Conservation (phyloP, 2,797 vertebrate genomes). For the Steatocranus sp. region DNA sequence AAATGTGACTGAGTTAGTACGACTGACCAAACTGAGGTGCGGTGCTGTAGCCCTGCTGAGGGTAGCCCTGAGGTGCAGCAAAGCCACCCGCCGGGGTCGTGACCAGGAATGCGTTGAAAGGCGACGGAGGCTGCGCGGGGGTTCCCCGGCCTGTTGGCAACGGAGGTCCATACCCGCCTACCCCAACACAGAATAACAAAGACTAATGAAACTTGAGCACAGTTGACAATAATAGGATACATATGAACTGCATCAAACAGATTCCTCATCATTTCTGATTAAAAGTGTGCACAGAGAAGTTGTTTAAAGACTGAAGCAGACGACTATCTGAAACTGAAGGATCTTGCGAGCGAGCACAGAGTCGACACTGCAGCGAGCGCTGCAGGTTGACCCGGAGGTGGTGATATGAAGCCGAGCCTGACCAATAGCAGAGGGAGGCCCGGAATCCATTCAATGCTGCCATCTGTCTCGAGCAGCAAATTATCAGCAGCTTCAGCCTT, state of each 20-base stretch:
- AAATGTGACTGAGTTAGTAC: neutral
- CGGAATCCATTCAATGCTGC: conserved; percentile 60
- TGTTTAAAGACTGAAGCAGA: neutral
- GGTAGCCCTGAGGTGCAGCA: conserved; percentile 92
- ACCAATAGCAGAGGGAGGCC: conserved; percentile 56
- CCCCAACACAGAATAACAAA: conserved; percentile 23
- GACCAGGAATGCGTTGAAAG: conserved; percentile 95
- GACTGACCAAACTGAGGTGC: conserved; percentile 96
- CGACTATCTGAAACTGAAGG: neutral
- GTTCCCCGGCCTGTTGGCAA: conserved; percentile 86
- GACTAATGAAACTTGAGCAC: neutral
- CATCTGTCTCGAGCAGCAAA: conserved; percentile 65
- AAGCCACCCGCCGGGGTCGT: conserved; percentile 91
- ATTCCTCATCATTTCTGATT: neutral
- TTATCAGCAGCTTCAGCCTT: conserved; percentile 64
- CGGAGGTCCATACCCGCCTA: conserved; percentile 92
- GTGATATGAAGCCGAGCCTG: conserved; percentile 54
- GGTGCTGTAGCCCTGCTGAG: conserved; percentile 91
- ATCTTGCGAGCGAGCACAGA: neutral
- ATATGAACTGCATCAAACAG: neutral
- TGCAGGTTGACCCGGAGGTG: conserved; percentile 48
- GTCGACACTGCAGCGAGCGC: conserved; percentile 18
- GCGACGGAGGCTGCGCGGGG: conserved; percentile 87
- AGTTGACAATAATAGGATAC: neutral
- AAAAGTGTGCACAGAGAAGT: neutral